Base-by-base conservation (phyloP, 2,888 invertebrate genomes). In the Agrochola lychnidis region DNA sequence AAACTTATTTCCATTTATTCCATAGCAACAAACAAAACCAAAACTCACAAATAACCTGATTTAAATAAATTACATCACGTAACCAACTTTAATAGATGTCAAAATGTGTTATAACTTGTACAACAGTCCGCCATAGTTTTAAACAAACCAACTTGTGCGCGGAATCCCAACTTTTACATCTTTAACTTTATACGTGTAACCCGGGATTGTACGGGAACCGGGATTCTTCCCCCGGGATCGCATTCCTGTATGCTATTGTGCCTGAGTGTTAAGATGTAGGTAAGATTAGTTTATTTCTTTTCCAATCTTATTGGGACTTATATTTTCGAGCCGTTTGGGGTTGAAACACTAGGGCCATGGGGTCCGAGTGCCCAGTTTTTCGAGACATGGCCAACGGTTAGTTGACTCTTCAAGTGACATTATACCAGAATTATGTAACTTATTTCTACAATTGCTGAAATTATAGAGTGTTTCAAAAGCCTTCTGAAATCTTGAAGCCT, bases 211-310 rank as follows among this genome's bases (percentile, higher is more conserved):
- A 25, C 57, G 81, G 82, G 73, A 73, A 83, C 84, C 81, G 81
- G 85, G 88, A 88, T 86, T 82, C 81, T 81, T 87, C 90, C 88
- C 79, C 61, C 62, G 90, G 90, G 91, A 90, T 87, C 86, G 87
- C 88, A 90, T 90, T 90, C 87, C 87, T 87, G 83, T 77, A 76
- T 81, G 78, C 73, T 73, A 63, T 76, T 73, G 63, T 76, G 48
- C 30, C 1, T 53, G 57, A 66, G 67, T 62, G 66, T 79, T 67
- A 45, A 70, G 59, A 53, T 73, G 48, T 25, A 68, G 40, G 48
- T 70, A 30, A 36, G 59, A 78, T 59, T 72, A 42, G 30, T 64
- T 68, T 82, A 40, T 42, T 16, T 78, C 48, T 74, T 62, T 25
- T 22, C n/a, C 5, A 7, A 51, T 57, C 42, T 45, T 62, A 53